These are phyloP conservation scores for Mareca strepera DNA, from an alignment of 2,797 vertebrate genomes.

Conservation along the genomic window DNA sequence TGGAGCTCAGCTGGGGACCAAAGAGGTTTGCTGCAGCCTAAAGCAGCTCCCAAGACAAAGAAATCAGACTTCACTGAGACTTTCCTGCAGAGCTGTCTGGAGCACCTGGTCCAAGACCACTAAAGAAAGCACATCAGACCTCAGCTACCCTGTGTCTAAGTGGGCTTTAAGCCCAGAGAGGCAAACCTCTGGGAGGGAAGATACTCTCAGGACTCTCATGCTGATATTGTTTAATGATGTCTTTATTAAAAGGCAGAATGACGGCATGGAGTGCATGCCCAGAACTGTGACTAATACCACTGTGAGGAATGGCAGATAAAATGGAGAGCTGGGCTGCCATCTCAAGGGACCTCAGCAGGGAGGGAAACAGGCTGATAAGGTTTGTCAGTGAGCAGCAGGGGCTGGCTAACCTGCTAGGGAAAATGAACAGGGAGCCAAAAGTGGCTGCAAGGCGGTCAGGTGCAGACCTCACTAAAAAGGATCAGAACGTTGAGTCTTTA, in stretches of 20 bases:
- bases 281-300: neutral
- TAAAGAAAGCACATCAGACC: accelerated
- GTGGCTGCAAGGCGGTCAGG: neutral
- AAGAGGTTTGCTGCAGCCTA: neutral
- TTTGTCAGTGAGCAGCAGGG: neutral
- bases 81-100: neutral
- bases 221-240: neutral
- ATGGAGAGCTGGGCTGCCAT: neutral
- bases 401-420: neutral
- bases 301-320: neutral
- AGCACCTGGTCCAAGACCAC: neutral
- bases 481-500: neutral
- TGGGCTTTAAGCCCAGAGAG: neutral
- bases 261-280: neutral
- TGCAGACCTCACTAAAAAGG: neutral
- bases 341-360: neutral
- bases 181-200: neutral
- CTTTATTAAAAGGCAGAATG: neutral
- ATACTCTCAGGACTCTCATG: neutral
- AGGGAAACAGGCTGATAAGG: neutral
- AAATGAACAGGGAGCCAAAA: neutral
- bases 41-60: neutral
- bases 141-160: accelerated
- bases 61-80: neutral
- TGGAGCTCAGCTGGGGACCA: neutral